Conservation (phyloP, 1,140 invertebrate genomes). For the Papilio xuthus region DNA sequence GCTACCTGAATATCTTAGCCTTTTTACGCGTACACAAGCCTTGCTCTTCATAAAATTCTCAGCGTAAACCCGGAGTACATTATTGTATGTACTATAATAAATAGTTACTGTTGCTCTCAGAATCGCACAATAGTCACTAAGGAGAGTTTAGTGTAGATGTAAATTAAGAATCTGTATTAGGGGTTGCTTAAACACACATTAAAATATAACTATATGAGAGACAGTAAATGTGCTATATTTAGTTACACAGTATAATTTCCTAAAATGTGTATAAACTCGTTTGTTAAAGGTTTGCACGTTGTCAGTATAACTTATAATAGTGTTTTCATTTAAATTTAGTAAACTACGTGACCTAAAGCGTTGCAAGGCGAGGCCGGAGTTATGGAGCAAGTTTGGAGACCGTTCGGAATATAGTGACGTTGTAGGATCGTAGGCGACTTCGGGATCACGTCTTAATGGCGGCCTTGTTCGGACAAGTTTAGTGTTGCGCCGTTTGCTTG, state of each 20-base stretch:
- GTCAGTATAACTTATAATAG: constrained; percentile 51
- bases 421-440: constrained; percentile 9
- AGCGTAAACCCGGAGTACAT: not conserved
- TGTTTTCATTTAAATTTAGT: constrained; percentile 59
- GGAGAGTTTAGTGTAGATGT: no score
- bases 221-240: no score
- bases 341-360: constrained; percentile 54
- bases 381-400: constrained; percentile 46
- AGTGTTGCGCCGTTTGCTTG: constrained; percentile 30
- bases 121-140: no score
- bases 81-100: not conserved
- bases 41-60: constrained; percentile 18
- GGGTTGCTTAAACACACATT: no score
- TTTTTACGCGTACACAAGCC: constrained; percentile 18
- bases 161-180: no score
- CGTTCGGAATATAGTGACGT: constrained; percentile 41
- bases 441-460: constrained; percentile 34
- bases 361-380: constrained; percentile 23
- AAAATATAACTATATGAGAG: no score
- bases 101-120: not conserved
- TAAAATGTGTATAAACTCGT: not conserved
- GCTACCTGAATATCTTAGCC: constrained; percentile 19
- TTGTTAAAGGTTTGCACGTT: constrained; percentile 38
- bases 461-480: constrained; percentile 38
- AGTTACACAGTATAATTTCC: constrained; percentile 16